A percentile compares a stretch with the other conserved stretches of the same genome.
Evolutionary conservation across 1,140 invertebrate genomes (phyloP).

Genomic region (Episyrphus balteatus): DNA sequence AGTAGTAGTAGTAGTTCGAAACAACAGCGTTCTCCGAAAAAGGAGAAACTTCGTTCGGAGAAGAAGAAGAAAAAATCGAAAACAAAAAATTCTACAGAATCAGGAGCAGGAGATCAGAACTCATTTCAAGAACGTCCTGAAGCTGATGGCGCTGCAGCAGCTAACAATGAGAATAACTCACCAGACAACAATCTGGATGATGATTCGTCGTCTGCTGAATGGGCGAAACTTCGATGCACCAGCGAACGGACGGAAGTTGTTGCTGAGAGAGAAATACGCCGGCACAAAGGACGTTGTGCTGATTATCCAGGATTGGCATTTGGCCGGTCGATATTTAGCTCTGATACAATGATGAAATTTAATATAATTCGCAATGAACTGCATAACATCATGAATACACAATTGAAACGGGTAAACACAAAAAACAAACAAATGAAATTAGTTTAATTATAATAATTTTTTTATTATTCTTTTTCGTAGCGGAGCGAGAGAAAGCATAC

Average conservation of each 20-base stretch:
- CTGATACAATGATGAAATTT: constrained; percentile 96
- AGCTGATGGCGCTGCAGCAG: constrained; percentile 40
- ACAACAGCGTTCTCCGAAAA: constrained; percentile 1
- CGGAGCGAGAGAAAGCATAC: background rate
- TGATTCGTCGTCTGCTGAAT: constrained; percentile 64
- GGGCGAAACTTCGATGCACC: constrained; percentile 71
- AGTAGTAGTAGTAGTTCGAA: background rate
- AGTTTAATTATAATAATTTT: background rate
- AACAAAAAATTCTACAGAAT: constrained; percentile 17
- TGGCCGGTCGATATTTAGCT: constrained; percentile 84
- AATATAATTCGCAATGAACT: constrained; percentile 93
- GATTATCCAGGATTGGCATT: constrained; percentile 89
- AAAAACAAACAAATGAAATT: constrained; percentile 5
- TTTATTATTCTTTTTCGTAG: background rate
- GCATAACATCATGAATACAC: constrained; percentile 93
- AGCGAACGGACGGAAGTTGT: constrained; percentile 78
- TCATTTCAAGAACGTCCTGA: constrained; percentile 17
- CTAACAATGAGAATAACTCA: constrained; percentile 40
- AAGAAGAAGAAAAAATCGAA: constrained; percentile 23
- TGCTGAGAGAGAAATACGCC: constrained; percentile 67
- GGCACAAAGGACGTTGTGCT: constrained; percentile 62
- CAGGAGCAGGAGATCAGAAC: constrained; percentile 7
- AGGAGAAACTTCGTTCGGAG: constrained; percentile 10
- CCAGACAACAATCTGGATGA: constrained; percentile 44
- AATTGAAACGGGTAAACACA: constrained; percentile 84